Evolutionary conservation across 2,113 vertebrate genomes (phyloP).

Genomic region (Labeo catla): DNA sequence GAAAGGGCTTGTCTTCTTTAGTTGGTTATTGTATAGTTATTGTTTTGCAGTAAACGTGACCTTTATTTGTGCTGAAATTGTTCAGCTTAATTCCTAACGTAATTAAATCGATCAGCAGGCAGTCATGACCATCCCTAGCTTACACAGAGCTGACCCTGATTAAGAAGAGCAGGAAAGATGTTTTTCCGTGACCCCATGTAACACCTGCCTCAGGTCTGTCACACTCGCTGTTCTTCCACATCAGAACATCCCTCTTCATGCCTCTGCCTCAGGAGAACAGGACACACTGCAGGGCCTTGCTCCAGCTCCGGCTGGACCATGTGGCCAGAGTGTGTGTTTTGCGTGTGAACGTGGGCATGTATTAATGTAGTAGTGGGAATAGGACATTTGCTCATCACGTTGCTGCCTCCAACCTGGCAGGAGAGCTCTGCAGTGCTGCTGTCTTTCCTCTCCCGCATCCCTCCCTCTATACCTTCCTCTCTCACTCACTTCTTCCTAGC

Average conservation of each 20-base stretch:
- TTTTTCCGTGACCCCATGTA: constrained; percentile 6
- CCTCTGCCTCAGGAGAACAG: neutral
- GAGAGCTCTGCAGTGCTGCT: constrained; percentile 26
- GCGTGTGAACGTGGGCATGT: constrained; percentile 28
- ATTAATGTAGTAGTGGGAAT: constrained; percentile 15
- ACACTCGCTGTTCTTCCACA: constrained; percentile 23
- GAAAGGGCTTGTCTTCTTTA: neutral
- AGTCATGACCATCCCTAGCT: neutral
- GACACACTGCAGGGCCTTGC: constrained; percentile 1
- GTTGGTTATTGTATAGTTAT: neutral
- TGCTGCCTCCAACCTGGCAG: constrained; percentile 10
- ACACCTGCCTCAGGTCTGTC: constrained; percentile 44
- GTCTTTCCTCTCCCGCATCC: neutral
- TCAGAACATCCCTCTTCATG: constrained; percentile 19
- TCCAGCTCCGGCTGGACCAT: constrained; percentile 7
- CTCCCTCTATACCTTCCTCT: neutral
- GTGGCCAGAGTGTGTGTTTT: constrained; percentile 21
- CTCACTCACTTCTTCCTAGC: constrained; percentile 29
- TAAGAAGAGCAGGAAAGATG: neutral
- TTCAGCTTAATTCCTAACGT: neutral
- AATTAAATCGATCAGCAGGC: neutral
- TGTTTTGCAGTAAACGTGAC: neutral
- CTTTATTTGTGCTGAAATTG: neutral
- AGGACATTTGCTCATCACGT: constrained; percentile 32
- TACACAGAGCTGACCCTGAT: neutral